phyloP scores from a whole-genome alignment of 2,888 invertebrate species.

The Pollenia griseotomentosa region DNA sequence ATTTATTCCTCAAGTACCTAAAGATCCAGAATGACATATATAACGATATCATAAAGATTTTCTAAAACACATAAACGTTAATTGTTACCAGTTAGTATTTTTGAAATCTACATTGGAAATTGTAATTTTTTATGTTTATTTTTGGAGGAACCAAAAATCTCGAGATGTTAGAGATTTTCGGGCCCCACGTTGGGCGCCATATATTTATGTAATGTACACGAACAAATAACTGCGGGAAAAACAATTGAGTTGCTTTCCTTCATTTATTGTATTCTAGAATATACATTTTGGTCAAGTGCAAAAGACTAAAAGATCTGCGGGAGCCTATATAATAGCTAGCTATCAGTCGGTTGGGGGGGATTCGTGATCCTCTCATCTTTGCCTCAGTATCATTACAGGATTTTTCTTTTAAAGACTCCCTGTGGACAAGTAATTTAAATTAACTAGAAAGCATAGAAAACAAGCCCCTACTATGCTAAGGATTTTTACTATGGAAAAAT shows the following conservation, averaged over 20 bases:
- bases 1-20: background rate
- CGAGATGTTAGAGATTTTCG: background rate
- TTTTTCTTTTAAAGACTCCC: background rate
- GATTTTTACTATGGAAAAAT: background rate
- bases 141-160: background rate
- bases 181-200: constrained; percentile 3
- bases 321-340: background rate
- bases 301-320: background rate
- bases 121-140: too few species aligned
- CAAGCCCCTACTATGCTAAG: background rate
- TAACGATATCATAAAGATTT: background rate
- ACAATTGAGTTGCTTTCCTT: background rate
- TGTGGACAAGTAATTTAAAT: background rate
- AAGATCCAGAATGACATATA: constrained; percentile 1
- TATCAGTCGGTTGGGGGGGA: background rate
- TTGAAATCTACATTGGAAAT: too few species aligned
- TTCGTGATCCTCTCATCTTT: background rate
- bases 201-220: background rate
- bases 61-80: too few species aligned
- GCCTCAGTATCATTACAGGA: background rate
- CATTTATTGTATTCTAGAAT: background rate
- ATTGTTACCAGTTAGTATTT: too few species aligned
- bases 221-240: background rate
- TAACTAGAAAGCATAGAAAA: background rate
- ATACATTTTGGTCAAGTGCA: background rate